Base-by-base conservation (phyloP, 2,113 vertebrate genomes). In the Labeo catla region DNA sequence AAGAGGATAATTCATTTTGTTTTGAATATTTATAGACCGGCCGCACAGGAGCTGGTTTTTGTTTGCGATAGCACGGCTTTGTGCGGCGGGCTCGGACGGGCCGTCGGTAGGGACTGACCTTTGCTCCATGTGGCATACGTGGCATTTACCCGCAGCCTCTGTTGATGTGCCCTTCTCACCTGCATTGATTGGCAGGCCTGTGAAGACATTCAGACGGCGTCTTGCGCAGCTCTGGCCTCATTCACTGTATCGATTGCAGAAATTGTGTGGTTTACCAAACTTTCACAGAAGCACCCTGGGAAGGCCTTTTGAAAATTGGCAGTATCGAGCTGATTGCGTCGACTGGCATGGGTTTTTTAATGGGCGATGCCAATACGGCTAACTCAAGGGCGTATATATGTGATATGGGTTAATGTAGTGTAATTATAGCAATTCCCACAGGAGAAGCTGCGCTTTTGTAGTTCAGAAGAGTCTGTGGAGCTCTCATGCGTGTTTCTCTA, bases 81-180 rank as follows among this genome's bases (percentile, higher is more conserved):
- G 87, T 88, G 90, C 68, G 84, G 28, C 63, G 19, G 23, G 21
- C 49, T 85, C 9, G n/a, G 76, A 23, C 16, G 45, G 47, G 34
- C 50, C 28, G 54, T 21, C 21, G 50, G 19, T 68, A 36, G 10
- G 34, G 59, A 28, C 34, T 73, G 49, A 72, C 85, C 85, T 86
- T 86, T 54, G 47, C 47, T 43, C 47, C 59, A 13, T 57, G 81
- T 84, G 74, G 87, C 84, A 36, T 28, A 16, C 70, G 39, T 91
- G 91, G 84, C 89, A 90, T 94, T 91, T 91, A 88, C 76, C 70
- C 84, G 76, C 85, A 77, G 88, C 88, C 86, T 90, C 84, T 84
- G 80, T 84, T 88, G 87, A 91, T 92, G 92, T 92, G 92, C 90
- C 90, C 90, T 70, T 68, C 86, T 91, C 57, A 79, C 90, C 86